A percentile compares a stretch with the other conserved stretches of the same genome.
Evolutionary conservation across 2,797 vertebrate genomes (phyloP).

Genomic region (Holocentrus rufus): DNA sequence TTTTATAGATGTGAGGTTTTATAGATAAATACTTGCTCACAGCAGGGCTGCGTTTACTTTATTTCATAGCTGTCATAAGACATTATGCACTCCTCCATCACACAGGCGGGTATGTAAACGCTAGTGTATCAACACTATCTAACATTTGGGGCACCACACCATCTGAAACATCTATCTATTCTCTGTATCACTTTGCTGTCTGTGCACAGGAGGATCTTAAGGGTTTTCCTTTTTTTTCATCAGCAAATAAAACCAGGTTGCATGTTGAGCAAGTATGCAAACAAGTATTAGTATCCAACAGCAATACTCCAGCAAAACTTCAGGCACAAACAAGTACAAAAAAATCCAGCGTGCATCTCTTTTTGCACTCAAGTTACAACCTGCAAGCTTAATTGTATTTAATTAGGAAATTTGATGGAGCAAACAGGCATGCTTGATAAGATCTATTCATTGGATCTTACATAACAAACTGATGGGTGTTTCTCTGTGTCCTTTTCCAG

Average conservation of each 20-base stretch:
- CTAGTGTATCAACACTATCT: slow-evolving; percentile 61
- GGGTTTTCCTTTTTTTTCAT: not conserved
- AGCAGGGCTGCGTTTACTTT: slow-evolving; percentile 73
- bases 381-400: not conserved
- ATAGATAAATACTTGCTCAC: slow-evolving; percentile 81
- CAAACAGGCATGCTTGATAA: not conserved
- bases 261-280: not conserved
- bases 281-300: too few species aligned
- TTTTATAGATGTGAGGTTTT: slow-evolving; percentile 76
- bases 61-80: slow-evolving; percentile 80
- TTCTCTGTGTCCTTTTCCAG: slow-evolving; percentile 28
- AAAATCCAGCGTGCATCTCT: not conserved
- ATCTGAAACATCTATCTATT: slow-evolving; percentile 31
- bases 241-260: not conserved
- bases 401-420: not conserved
- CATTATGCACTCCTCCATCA: slow-evolving; percentile 73
- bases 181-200: slow-evolving; percentile 27
- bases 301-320: not conserved
- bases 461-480: slow-evolving; percentile 21
- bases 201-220: not conserved
- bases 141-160: slow-evolving; percentile 41
- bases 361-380: not conserved
- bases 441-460: slow-evolving; percentile 18
- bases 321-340: not conserved
- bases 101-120: slow-evolving; percentile 55